Evolutionary conservation across 2,888 invertebrate genomes (phyloP).

Genomic region (Agrochola lota): DNA sequence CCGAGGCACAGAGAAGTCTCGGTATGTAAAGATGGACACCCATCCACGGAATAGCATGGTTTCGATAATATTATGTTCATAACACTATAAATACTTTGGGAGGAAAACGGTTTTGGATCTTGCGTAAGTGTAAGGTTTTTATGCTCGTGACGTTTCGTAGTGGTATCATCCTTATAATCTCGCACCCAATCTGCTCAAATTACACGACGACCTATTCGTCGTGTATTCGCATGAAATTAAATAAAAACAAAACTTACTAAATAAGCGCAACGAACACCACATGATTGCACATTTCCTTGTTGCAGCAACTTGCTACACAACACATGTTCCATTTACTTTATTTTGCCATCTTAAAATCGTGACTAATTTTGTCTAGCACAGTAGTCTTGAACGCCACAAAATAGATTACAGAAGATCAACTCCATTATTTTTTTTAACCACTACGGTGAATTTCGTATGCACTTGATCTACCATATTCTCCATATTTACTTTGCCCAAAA

Average conservation of each 20-base stretch:
- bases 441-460: no score
- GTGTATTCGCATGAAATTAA: background rate
- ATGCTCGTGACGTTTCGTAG: background rate
- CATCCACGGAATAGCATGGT: no score
- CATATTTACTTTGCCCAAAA: no score
- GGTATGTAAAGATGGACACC: no score
- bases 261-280: constrained; percentile 18
- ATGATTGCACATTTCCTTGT: constrained; percentile 59
- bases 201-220: no score
- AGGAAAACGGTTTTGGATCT: no score
- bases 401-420: constrained; percentile 30
- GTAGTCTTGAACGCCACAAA: constrained; percentile 27
- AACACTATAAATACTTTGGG: no score
- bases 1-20: no score
- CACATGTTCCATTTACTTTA: constrained; percentile 56
- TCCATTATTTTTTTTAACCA: background rate
- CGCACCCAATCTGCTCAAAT: background rate
- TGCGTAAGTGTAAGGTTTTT: no score
- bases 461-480: no score
- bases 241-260: constrained; percentile 6
- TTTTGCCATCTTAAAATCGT: constrained; percentile 61
- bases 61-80: no score
- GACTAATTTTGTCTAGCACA: constrained; percentile 51
- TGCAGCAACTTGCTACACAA: constrained; percentile 33
- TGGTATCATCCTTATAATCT: background rate